Percentiles rank a stretch among this genome's conserved stretches.
These are phyloP conservation scores for Allophyes oxyacanthae DNA, from an alignment of 2,888 invertebrate species.

Conservation along the genomic window DNA sequence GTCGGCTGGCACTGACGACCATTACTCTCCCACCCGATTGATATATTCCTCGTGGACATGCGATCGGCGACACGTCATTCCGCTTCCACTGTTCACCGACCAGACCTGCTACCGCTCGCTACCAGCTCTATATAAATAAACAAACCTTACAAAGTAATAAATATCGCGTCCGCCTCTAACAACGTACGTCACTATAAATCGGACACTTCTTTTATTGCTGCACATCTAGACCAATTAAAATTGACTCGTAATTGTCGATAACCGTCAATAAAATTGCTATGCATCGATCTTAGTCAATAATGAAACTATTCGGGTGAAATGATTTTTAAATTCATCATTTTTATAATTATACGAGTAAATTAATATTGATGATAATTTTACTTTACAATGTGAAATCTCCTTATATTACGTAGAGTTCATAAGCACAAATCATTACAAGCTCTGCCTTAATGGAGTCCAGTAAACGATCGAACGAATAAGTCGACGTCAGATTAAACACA, in stretches of 20 bases:
- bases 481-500: constrained; percentile 79
- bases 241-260: constrained; percentile 80
- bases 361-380: constrained; percentile 41
- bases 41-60: constrained; percentile 86
- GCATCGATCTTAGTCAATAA: constrained; percentile 57
- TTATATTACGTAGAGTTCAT: constrained; percentile 34
- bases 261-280: constrained; percentile 64
- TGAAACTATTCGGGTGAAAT: constrained; percentile 43
- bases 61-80: constrained; percentile 86
- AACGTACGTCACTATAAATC: constrained; percentile 79
- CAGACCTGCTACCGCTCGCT: constrained; percentile 56
- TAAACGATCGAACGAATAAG: constrained; percentile 70
- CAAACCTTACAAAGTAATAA: constrained; percentile 75
- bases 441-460: constrained; percentile 55
- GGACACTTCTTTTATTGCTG: constrained; percentile 77
- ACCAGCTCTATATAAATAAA: constrained; percentile 69
- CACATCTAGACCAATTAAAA: constrained; percentile 73
- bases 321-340: constrained; percentile 42
- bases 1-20: constrained; percentile 72
- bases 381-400: constrained; percentile 24
- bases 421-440: constrained; percentile 53
- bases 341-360: constrained; percentile 45
- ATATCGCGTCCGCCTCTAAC: constrained; percentile 74
- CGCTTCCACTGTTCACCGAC: constrained; percentile 61
- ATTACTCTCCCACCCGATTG: constrained; percentile 83